Evolutionary conservation across 1,140 invertebrate species (phyloP), one percentile per base, ranked within the genome.

Genomic region (Drosophila subobscura): DNA sequence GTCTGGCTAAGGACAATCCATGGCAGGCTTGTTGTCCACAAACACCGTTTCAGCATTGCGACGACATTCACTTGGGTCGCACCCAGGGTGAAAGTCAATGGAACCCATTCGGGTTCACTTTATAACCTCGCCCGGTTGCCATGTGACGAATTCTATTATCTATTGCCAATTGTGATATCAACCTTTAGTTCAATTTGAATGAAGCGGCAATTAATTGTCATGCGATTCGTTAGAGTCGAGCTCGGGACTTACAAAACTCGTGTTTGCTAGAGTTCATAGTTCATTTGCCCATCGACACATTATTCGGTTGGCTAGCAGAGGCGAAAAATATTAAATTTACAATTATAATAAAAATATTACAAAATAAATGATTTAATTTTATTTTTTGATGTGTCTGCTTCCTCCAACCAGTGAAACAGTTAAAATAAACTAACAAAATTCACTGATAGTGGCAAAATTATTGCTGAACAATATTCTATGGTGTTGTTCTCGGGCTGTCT

Each of bases 1-100:
- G 77, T 78, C 50, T 86, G 81, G 4, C 57, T 56, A 3, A 74
- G 22, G 10, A 78, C 66, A 25, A 71, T 20, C 61, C 54, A 40
- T 0, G 81, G 73, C 29, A 80, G 46, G 5, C 53, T 52, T 41
- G 42, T 47, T 33, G 46, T 47, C 74, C 74, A 80, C 6, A 77
- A 40, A 44, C 61, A 72, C 22, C 6, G 37, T n/a, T 50, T 27
- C 50, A 77, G 44, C 81, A 77, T 84, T 47, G 22, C 52, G 27
- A 20, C 29, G 25, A 16, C 14, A 41, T 16, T 8, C 14, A 29
- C 29, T 41, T 37, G 7, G 20, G 29, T 47, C 22, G 20, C 14
- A 37, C 12, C 37, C 44, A 37, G 27, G 54, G 50, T 44, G 27
- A 50, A 27, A 52, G 50, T 45, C 22, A 0, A 16, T 49, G 3